phyloP scores from a whole-genome alignment of 1,140 invertebrate genomes.

The Aphelinus certus region DNA sequence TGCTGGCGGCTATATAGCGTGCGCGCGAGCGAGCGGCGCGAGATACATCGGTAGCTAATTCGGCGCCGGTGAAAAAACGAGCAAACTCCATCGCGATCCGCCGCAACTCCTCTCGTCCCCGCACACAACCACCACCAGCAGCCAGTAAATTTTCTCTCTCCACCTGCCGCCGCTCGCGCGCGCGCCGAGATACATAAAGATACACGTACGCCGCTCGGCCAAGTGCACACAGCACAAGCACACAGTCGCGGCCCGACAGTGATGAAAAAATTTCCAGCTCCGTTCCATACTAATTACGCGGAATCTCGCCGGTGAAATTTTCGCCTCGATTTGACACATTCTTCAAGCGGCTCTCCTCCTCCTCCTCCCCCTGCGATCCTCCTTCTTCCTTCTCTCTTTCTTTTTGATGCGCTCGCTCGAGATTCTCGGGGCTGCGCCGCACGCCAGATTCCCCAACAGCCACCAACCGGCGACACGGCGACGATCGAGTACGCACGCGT shows the following conservation, averaged over 20 bases:
- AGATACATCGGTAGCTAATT: slow-evolving; percentile 23
- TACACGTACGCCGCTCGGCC: neutral
- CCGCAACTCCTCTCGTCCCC: slow-evolving; percentile 2
- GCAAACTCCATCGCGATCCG: too few relatives aligned
- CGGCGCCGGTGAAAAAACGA: neutral
- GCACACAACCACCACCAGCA: neutral
- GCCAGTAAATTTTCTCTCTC: slow-evolving; percentile 38
- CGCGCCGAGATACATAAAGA: slow-evolving; percentile 35
- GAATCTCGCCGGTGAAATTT: slow-evolving; percentile 36
- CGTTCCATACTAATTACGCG: slow-evolving; percentile 41
- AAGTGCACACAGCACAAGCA: neutral
- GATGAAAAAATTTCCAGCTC: slow-evolving; percentile 30
- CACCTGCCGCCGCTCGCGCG: slow-evolving; percentile 27
- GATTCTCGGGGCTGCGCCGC: too few relatives aligned
- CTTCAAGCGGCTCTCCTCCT: neutral
- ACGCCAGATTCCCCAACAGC: too few relatives aligned
- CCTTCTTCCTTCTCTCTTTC: too few relatives aligned
- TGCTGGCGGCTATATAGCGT: neutral
- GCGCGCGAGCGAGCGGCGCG: neutral
- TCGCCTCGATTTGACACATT: slow-evolving; percentile 39
- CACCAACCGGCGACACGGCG: too few relatives aligned
- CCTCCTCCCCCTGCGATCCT: too few relatives aligned
- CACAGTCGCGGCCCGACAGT: neutral
- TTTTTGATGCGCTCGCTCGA: too few relatives aligned
- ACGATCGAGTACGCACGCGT: too few relatives aligned